Evolutionary conservation across 2,888 invertebrate genomes (phyloP), one percentile per base, ranked within the genome.

Genomic region (Mycalesis mineus): DNA sequence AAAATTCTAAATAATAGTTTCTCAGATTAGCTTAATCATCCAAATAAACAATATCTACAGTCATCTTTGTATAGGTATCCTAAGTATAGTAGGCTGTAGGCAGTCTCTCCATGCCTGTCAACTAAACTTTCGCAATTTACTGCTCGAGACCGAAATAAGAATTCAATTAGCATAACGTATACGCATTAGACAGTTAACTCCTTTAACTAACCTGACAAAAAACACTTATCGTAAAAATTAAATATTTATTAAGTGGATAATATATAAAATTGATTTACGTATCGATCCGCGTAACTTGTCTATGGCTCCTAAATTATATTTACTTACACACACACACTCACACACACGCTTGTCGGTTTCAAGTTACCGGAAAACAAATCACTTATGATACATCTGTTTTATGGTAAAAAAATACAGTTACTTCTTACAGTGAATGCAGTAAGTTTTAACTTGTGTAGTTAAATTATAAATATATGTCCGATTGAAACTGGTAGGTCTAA

Each of bases 331-430:
- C 28, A 28, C 42, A 7, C n/a, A 37, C 13, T 7, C 15, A 36
- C 14, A 17, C 36, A 37, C 22, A 36, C 7, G 28, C 42, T 11
- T 2, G 4, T 14, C 28, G 39, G 28, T 49, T 48, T 48, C 49
- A 49, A 22, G 39, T 49, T 49, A 49, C 49, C 49, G 49, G 37
- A 49, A 49, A 49, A 49, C 49, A 49, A 49, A 49, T 49, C 49
- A 49, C 28, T 49, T 49, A 49, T 49, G 49, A 22, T 49, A 37
- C 37, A 39, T 39, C 31, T 33, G 31, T 39, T 49, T 39, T 39
- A 49, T 39, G 33, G n/a, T 47, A 15, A 36, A 17, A 49, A 49
- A 49, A 36, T 49, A 49, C 49, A 28, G 36, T 28, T 49, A 37
- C 14, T 14, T 36, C 47, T 47, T 47, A 7, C n/a, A 14, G 15